Evolutionary conservation across 2,113 vertebrate genomes (phyloP).

Genomic region (Girardinichthys multiradiatus): DNA sequence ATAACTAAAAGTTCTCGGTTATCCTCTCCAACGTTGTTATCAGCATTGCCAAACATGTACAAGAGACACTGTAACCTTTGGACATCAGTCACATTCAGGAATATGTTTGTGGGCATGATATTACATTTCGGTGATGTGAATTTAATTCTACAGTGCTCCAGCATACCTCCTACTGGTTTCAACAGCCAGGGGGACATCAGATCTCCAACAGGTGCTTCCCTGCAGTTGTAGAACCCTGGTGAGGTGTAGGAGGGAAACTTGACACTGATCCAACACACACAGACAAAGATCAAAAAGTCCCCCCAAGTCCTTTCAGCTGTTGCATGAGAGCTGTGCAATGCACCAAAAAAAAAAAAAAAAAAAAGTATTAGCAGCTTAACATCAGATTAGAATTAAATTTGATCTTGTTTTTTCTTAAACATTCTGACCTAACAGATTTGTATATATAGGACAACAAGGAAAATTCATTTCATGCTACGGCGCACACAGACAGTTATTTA

Average conservation of each 20-base stretch:
- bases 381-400: not conserved
- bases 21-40: not conserved
- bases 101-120: slow-evolving; percentile 3
- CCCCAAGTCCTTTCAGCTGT: slow-evolving; percentile 35
- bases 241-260: slow-evolving; percentile 11
- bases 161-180: slow-evolving; percentile 35
- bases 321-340: slow-evolving; percentile 7
- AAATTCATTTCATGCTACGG: not conserved
- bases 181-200: slow-evolving; percentile 50
- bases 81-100: slow-evolving; percentile 16
- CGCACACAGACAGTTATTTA: not conserved
- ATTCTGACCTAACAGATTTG: not conserved
- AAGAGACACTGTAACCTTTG: not conserved
- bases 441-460: not conserved
- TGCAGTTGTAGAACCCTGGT: slow-evolving; percentile 20
- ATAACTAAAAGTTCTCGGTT: not conserved
- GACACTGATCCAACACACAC: slow-evolving; percentile 30
- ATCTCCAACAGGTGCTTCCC: slow-evolving; percentile 57
- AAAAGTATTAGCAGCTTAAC: too few relatives aligned
- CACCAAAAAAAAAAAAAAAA: not conserved
- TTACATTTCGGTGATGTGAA: slow-evolving; percentile 8
- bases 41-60: not conserved
- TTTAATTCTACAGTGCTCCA: slow-evolving; percentile 28
- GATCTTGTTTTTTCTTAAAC: not conserved
- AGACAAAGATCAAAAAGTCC: slow-evolving; percentile 21